These are phyloP conservation scores for Drosophila koepferae DNA, from an alignment of 2,888 invertebrate species.

Conservation along the genomic window DNA sequence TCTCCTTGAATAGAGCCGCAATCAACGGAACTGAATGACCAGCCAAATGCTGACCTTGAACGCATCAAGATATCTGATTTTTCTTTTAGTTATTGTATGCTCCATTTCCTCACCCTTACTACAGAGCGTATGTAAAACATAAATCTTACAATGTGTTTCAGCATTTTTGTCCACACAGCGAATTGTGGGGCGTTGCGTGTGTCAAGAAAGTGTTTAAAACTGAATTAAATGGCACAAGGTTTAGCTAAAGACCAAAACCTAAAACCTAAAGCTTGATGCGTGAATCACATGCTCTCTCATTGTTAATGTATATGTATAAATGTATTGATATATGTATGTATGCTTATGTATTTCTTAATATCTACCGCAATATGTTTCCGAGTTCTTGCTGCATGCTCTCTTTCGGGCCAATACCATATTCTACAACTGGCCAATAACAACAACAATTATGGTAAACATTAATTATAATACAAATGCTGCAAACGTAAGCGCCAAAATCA, in stretches of 20 bases:
- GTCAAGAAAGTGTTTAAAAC: conserved; percentile 25
- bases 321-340: background rate
- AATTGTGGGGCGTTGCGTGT: conserved; percentile 3
- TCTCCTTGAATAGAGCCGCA: conserved; percentile 45
- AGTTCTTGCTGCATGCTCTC: conserved; percentile 25
- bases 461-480: conserved; percentile 57
- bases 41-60: conserved; percentile 36
- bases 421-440: conserved; percentile 32
- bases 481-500: conserved; percentile 38
- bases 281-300: background rate
- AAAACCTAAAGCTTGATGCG: conserved; percentile 4
- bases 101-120: conserved; percentile 11
- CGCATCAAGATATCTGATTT: conserved; percentile 28
- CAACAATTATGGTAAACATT: conserved; percentile 57
- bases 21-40: conserved; percentile 51
- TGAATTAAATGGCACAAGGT: conserved; percentile 34
- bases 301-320: background rate
- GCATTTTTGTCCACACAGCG: conserved; percentile 22
- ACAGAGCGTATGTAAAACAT: background rate
- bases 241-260: background rate
- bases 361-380: conserved; percentile 10
- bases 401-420: conserved; percentile 35
- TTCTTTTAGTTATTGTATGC: background rate
- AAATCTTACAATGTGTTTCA: conserved; percentile 11
- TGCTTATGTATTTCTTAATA: conserved; percentile 1